Evolutionary conservation across 1,140 invertebrate species (phyloP).

Genomic region (Ptiloglossa arizonensis): DNA sequence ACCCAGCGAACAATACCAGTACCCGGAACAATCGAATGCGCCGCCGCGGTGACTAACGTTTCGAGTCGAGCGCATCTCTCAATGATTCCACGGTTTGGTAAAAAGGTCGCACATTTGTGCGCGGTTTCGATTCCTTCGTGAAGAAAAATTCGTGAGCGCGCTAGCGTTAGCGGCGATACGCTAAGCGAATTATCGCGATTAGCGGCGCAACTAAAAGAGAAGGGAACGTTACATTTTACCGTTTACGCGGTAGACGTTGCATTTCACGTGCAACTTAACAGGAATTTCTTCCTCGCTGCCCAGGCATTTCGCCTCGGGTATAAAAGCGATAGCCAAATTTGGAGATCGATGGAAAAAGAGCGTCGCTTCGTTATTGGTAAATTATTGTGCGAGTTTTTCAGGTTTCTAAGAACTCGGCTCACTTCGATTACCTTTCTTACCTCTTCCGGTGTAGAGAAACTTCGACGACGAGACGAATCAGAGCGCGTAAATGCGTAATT

Average conservation of each 20-base stretch:
- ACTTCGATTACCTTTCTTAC: too few relatives aligned
- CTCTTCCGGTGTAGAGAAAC: not conserved
- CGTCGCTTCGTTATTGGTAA: not conserved
- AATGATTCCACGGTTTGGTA: slow-evolving; percentile 20
- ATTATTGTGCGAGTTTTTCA: not conserved
- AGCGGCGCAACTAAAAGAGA: slow-evolving; percentile 20
- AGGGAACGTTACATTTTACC: not conserved
- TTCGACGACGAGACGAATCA: not conserved
- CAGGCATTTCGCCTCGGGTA: too few relatives aligned
- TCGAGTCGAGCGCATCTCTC: not conserved
- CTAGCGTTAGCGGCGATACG: slow-evolving; percentile 33
- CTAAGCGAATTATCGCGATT: slow-evolving; percentile 54
- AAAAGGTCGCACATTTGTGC: slow-evolving; percentile 9
- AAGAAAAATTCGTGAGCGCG: slow-evolving; percentile 22
- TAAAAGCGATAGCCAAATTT: not conserved
- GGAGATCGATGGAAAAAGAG: not conserved
- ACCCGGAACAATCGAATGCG: slow-evolving; percentile 29
- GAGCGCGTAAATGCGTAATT: not conserved
- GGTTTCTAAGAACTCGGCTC: not conserved
- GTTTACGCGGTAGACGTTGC: not conserved
- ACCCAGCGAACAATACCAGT: slow-evolving; percentile 52
- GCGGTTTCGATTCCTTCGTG: not conserved
- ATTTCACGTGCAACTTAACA: not conserved
- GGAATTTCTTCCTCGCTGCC: not conserved
- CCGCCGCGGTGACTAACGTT: slow-evolving; percentile 27